Conservation (phyloP, 2,888 invertebrate genomes). For the Pinctada fucata region DNA sequence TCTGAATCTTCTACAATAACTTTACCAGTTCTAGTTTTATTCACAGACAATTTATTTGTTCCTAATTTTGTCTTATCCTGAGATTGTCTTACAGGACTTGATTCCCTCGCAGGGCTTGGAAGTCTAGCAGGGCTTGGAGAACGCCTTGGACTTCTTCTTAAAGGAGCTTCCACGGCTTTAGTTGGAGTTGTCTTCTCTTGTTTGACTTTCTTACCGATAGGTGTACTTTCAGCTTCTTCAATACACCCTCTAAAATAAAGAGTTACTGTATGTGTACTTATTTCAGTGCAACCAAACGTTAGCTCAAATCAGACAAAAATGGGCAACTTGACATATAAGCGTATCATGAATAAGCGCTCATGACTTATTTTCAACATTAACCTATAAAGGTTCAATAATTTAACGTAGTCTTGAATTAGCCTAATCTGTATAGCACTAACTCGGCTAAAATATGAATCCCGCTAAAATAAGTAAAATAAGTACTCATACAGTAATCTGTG, state of each 20-base stretch:
- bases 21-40: neutral
- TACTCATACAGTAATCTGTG: too few relatives aligned
- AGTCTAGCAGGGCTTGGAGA: constrained; percentile 37
- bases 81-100: neutral
- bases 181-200: constrained; percentile 37
- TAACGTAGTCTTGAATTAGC: too few relatives aligned
- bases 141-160: constrained; percentile 38
- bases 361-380: too few relatives aligned
- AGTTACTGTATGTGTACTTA: too few relatives aligned
- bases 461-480: too few relatives aligned
- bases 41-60: neutral
- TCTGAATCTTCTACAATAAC: constrained; percentile 28
- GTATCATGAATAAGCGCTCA: too few relatives aligned
- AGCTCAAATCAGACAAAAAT: too few relatives aligned
- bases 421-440: too few relatives aligned
- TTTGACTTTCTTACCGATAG: constrained; percentile 32
- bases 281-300: too few relatives aligned
- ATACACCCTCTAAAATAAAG: constrained; percentile 6
- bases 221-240: constrained; percentile 14
- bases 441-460: too few relatives aligned
- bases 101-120: constrained; percentile 8
- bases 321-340: too few relatives aligned
- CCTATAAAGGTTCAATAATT: too few relatives aligned
- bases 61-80: neutral
- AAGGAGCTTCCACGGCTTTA: neutral